Evolutionary conservation across 2,113 vertebrate species (phyloP).

Genomic region (Syrrhaptes paradoxus): DNA sequence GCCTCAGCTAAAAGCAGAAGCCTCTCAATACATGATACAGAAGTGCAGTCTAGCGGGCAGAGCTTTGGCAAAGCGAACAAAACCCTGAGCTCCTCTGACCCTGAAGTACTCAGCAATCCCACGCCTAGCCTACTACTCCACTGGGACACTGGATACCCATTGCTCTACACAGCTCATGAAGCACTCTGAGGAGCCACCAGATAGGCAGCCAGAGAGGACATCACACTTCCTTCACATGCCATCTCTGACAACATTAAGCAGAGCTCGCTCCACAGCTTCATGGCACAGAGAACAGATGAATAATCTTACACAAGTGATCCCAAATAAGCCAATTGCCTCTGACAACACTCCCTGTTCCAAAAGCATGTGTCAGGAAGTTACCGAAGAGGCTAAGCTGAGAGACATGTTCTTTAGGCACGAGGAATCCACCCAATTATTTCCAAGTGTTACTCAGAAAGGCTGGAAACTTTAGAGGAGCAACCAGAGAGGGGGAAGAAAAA

Average conservation of each 20-base stretch:
- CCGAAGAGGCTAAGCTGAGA: background rate
- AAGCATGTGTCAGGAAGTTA: background rate
- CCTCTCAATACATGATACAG: background rate
- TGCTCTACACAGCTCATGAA: background rate
- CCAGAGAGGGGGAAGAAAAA: background rate
- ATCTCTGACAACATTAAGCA: background rate
- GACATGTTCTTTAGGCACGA: background rate
- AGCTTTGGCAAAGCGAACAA: background rate
- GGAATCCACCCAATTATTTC: background rate
- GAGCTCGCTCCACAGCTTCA: background rate
- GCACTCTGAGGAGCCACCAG: background rate
- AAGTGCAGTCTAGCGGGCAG: background rate
- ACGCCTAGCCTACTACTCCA: background rate
- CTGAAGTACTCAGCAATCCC: background rate
- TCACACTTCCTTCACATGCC: background rate
- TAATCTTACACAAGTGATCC: background rate
- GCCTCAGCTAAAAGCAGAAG: conserved; percentile 4
- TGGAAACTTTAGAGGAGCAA: background rate
- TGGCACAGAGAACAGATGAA: background rate
- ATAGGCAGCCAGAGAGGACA: background rate
- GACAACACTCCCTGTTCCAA: background rate
- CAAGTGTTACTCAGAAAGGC: background rate
- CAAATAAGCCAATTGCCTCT: background rate
- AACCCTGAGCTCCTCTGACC: background rate
- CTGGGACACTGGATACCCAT: background rate